Base-by-base conservation (phyloP, 2,888 invertebrate genomes). In the Euplexia lucipara region DNA sequence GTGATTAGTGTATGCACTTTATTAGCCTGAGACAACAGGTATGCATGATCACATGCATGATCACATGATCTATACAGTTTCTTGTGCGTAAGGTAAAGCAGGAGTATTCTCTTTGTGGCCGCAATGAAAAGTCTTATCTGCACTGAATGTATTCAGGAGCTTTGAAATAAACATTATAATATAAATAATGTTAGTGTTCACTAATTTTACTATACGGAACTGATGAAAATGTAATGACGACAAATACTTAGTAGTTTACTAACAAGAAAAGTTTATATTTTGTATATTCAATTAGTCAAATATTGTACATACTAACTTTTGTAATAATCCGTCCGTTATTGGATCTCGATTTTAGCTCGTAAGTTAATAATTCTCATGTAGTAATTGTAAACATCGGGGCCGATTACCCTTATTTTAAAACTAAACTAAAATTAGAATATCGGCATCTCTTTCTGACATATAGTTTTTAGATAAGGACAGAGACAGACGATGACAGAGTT, bases 231-330 rank as follows among this genome's bases (percentile, higher is more conserved):
- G 12, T 22, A 37, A 30, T 14, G 18, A 30, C 4, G 12, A 16
- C 30, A 39, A 32, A 18, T 48, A 61, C 32, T 32, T 20, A 52
- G 12, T 62, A 60, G 57, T 69, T 18, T 65, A 79, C 75, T 81
- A 79, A 79, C 73, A 70, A 64, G 22, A 48, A 52, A 64, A 67
- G n/a, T 57, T 54, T 56, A 67, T 81, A 67, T 66, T 59, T 61
- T 78, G 70, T 75, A 69, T 74, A 78, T 78, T 70, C 53, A 72
- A 59, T 70, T 81, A 84, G 79, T 81, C 78, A 81, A 79, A 52
- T 79, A 78, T 72, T 84, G 79, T 84, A 82, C 70, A 83, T 82
- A 81, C 77, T 83, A 78, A 79, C 70, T 78, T 77, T 73, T 69
- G 48, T 66, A 68, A 62, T 67, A 77, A 70, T 81, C 86, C 83